A percentile compares a stretch with the other conserved stretches of the same genome.
Evolutionary conservation across 2,113 vertebrate species (phyloP).

Genomic region (Ia io): DNA sequence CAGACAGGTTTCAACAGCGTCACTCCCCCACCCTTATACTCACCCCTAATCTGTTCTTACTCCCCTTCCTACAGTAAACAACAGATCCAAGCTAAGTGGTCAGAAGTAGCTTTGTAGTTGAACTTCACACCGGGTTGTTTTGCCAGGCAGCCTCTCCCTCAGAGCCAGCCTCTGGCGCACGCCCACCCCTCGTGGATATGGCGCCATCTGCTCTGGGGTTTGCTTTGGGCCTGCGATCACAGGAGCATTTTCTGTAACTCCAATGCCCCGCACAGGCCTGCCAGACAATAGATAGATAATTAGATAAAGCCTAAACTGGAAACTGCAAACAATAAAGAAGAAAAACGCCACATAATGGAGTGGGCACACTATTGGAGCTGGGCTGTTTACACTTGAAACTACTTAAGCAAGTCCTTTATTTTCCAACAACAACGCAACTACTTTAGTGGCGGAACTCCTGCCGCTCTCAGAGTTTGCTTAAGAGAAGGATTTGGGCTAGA

Average conservation of each 20-base stretch:
- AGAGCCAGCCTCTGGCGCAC: conserved; percentile 76
- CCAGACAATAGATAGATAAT: conserved; percentile 83
- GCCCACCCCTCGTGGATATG: conserved; percentile 76
- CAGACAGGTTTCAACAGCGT: not conserved
- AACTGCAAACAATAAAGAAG: conserved; percentile 80
- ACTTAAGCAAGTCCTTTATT: conserved; percentile 38
- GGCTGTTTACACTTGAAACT: conserved; percentile 70
- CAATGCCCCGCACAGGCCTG: conserved; percentile 82
- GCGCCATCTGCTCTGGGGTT: conserved; percentile 88
- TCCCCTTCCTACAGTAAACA: not conserved
- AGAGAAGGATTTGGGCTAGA: not conserved
- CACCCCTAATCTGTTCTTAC: not conserved
- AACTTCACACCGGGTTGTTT: conserved; percentile 76
- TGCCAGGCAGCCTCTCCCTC: conserved; percentile 77
- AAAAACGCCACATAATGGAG: conserved; percentile 49
- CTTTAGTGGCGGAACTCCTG: conserved; percentile 55
- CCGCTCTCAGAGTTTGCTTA: not conserved
- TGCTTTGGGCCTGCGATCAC: conserved; percentile 86
- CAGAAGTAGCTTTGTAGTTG: conserved; percentile 62
- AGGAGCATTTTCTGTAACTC: conserved; percentile 87
- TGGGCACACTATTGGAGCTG: not conserved
- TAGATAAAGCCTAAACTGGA: conserved; percentile 83
- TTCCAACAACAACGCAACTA: conserved; percentile 62
- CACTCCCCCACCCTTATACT: not conserved
- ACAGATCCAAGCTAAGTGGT: not conserved